These are phyloP conservation scores for Hemitrygon akajei DNA, from an alignment of 2,797 vertebrate genomes.

Conservation along the genomic window DNA sequence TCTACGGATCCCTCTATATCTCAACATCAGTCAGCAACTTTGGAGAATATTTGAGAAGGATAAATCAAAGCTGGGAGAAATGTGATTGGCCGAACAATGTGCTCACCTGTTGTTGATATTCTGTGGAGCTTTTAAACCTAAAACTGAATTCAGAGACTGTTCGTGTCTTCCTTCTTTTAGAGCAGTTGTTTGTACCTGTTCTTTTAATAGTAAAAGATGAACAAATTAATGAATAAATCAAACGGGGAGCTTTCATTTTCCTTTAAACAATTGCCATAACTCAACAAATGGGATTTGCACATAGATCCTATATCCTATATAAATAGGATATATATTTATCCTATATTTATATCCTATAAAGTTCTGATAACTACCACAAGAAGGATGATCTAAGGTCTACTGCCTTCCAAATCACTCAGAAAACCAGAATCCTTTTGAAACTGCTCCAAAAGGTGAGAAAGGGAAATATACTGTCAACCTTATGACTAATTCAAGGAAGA, in stretches of 20 bases:
- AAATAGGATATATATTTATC: no score
- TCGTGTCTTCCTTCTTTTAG: conserved; percentile 1
- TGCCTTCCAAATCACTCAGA: neutral
- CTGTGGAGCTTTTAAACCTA: neutral
- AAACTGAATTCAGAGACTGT: neutral
- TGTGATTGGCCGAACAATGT: neutral
- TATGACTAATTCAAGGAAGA: neutral
- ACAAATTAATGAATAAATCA: conserved; percentile 26
- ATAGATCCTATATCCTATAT: neutral
- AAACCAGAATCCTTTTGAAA: neutral
- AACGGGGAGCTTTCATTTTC: neutral
- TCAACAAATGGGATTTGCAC: neutral
- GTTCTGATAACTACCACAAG: neutral
- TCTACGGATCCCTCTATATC: neutral
- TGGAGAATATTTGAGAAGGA: neutral
- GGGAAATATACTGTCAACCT: neutral
- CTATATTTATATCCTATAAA: neutral
- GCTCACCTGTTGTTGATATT: conserved; percentile 31
- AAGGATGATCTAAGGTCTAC: neutral
- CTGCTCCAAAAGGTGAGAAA: neutral
- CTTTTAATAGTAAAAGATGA: conserved; percentile 26
- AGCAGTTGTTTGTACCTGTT: neutral
- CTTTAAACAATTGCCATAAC: neutral
- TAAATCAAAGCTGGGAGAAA: neutral
- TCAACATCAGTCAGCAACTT: neutral